Evolutionary conservation across 1,140 invertebrate genomes (phyloP), one percentile per base, ranked within the genome.

Genomic region (Oryctes rhinoceros): DNA sequence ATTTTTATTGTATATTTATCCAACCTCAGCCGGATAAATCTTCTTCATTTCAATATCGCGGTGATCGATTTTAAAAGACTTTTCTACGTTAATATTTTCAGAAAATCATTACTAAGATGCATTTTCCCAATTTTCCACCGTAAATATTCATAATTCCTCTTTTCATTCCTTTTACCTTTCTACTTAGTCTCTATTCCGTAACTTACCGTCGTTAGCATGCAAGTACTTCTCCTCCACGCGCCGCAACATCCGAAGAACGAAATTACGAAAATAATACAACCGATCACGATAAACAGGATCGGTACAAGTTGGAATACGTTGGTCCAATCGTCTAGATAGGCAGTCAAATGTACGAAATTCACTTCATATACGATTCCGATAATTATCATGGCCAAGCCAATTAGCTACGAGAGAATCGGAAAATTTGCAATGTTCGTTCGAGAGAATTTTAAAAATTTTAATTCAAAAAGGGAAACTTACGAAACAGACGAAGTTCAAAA

Each of bases 161-260:
- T 30, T 30, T 30, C 2, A 30, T 30, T 30, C 24, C 24, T 30
- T 30, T 30, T 30, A 30, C 2, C 24, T 30, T 30, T 2, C 24
- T 30, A 30, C 24, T 30, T 30, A 30, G 24, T 30, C 24, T 30
- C 24, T 30, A 30, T 30, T 30, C 24, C 24, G 24, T 30, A 20
- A 81, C 86, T 90, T 90, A 95, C 94, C 84, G 92, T 93, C 53
- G 95, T 89, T 39, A 95, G 91, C 91, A 97, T 93, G 85, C 94
- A 95, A 83, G 95, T 92, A 86, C 92, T 96, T 86, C 96, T 95
- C 85, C 91, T 93, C 47, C 94, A 89, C 0, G 95, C 95, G 39
- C 96, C 96, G 87, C 95, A 97, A 88, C 96, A 97, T 82, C 96
- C 96, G 81, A 96, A 93, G 88, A 96, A 96, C 0, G 95, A 91